phyloP scores from a whole-genome alignment of 2,113 vertebrate species.

The Rynchops niger region DNA sequence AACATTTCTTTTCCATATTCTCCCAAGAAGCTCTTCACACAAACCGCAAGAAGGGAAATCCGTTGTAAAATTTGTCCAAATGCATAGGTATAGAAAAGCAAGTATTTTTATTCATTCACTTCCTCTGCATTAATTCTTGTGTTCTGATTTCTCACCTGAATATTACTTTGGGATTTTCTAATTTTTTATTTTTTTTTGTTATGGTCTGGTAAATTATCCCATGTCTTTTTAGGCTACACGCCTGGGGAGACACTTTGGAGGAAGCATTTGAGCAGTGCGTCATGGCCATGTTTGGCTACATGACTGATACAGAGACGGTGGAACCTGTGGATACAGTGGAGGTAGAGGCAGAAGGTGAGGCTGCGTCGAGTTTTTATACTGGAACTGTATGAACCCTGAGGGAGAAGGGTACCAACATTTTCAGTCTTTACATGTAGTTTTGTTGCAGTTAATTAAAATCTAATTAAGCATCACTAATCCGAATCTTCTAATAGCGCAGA shows the following conservation, averaged over 20 bases:
- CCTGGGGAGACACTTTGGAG: constrained; percentile 91
- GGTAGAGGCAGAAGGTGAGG: constrained; percentile 87
- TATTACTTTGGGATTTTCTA: background rate
- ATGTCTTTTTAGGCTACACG: constrained; percentile 82
- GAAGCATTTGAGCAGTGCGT: constrained; percentile 96
- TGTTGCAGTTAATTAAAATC: background rate
- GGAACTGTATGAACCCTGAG: background rate
- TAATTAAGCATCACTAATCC: background rate
- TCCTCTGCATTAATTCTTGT: background rate
- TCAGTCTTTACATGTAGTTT: background rate
- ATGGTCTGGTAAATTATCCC: background rate
- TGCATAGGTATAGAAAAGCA: background rate
- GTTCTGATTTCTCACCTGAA: background rate
- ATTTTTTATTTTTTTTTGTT: background rate
- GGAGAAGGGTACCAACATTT: background rate
- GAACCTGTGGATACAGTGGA: constrained; percentile 87
- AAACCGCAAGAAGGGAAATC: background rate
- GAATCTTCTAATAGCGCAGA: background rate
- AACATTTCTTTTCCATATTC: background rate
- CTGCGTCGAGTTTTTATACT: fast-evolving
- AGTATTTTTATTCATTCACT: background rate
- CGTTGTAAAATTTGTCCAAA: background rate
- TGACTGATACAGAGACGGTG: constrained; percentile 94
- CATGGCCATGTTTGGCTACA: constrained; percentile 99
- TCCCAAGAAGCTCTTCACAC: background rate